Conservation (phyloP, 2,888 invertebrate species). For the Bimastos eiseni region DNA sequence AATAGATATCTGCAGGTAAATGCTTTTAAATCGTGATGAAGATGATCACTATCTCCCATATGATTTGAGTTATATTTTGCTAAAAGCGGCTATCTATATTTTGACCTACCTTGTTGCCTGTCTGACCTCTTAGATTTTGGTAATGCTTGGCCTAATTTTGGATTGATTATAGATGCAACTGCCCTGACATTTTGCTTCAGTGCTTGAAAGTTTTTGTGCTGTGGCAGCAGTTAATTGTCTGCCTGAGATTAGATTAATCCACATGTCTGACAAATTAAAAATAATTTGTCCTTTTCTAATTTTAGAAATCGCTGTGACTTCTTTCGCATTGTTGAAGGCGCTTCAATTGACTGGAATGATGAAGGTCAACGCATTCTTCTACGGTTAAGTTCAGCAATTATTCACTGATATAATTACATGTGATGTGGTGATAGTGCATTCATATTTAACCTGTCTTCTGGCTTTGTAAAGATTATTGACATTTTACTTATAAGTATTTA, state of each 20-base stretch:
- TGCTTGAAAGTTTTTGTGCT: not conserved
- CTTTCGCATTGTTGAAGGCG: conserved; percentile 71
- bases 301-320: conserved; percentile 68
- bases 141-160: not conserved
- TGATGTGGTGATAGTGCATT: not conserved
- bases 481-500: not conserved
- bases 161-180: not conserved
- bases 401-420: not conserved
- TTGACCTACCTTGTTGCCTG: not conserved
- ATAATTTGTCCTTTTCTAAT: not conserved
- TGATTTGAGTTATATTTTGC: not conserved
- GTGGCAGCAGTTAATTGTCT: not conserved
- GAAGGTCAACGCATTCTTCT: conserved; percentile 77
- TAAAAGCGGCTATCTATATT: not conserved
- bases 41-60: not conserved
- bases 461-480: not conserved
- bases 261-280: not conserved
- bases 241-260: not conserved
- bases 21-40: too few relatives aligned
- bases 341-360: conserved; percentile 71
- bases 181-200: not conserved
- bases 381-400: conserved; percentile 49
- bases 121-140: not conserved
- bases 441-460: too few relatives aligned
- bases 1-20: too few relatives aligned